Base-by-base conservation (phyloP, 2,113 vertebrate species). In the Eurystomus gularis region DNA sequence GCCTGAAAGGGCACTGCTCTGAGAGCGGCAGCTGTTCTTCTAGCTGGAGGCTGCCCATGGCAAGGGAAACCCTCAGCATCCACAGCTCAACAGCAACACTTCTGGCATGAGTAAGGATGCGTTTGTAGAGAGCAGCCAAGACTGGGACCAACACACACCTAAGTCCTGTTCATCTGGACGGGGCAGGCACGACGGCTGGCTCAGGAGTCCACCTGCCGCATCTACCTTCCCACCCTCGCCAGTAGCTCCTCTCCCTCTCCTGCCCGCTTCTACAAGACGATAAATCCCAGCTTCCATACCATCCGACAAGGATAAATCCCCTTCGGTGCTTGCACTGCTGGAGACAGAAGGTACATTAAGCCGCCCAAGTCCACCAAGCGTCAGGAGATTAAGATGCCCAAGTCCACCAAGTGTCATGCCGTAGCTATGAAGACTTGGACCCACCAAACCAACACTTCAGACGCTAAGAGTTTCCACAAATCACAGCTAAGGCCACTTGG, bases 371-470 rank as follows among this genome's bases (percentile, higher is more conserved):
- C 24, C 40, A 46, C n/a, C 18, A 52, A 58, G 13, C 3, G 7
- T 10, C 0, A 0, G 55, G 8, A 73, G 44, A 35, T 23, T 10
- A 29, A 65, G 69, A 37, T 55, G 33, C 33, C 5, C 0, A n/a
- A 57, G 26, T 25, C 24, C 40, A 46, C n/a, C 18, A 52, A 58
- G 13, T 3, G 7, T 12, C 0, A 0, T 23, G 57, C 26, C 75
- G 78, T 33, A 87, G 35, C 55, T 46, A 49, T 42, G 44, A 29
- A 52, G 19, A 35, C 52, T 54, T 31, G 9, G 1, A 90, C 40
- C 28, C 48, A 64, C 65, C 37, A 70, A 9, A 20, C 21, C 35
- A 39, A 35, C 33, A 4, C 23, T 7, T 46, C 1, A 72, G 26
- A 51, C 31, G 37, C 15, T 11, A 21, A 5, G 17, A 54, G 16